A percentile compares a stretch with the other conserved stretches of the same genome.
Evolutionary conservation across 1,140 invertebrate species (phyloP).

Genomic region (Trichonephila inaurata): DNA sequence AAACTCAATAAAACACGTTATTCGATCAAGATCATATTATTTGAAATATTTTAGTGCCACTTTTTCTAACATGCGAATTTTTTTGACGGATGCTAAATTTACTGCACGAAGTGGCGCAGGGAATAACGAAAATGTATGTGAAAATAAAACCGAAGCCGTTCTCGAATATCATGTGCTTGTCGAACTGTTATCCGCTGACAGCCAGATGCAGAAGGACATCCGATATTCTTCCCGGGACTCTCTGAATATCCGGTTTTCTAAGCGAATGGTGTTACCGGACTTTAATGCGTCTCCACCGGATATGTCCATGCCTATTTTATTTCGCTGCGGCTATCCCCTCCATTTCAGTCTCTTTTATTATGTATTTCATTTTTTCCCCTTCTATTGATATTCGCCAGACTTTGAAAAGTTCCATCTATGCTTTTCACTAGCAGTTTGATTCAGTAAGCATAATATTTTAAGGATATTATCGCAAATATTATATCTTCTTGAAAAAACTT

Average conservation of each 20-base stretch:
- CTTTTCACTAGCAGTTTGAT: neutral
- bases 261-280: slow-evolving; percentile 52
- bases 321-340: neutral
- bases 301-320: slow-evolving; percentile 40
- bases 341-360: neutral
- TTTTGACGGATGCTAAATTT: neutral
- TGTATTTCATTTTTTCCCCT: neutral
- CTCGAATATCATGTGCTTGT: slow-evolving; percentile 52
- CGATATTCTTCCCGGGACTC: slow-evolving; percentile 32
- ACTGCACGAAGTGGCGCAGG: neutral
- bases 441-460: neutral
- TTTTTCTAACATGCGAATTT: neutral
- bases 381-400: neutral
- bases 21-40: no score
- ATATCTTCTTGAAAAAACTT: no score
- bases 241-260: slow-evolving; percentile 54
- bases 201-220: slow-evolving; percentile 26
- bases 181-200: slow-evolving; percentile 42
- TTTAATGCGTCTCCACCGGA: slow-evolving; percentile 55
- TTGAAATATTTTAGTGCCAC: no score
- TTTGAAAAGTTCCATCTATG: neutral
- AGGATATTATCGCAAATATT: no score
- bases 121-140: slow-evolving; percentile 1
- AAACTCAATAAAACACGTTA: no score
- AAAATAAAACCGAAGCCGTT: neutral